Percentiles rank a stretch among this genome's conserved stretches.
Evolutionary conservation across 1,140 invertebrate species (phyloP).

Genomic region (Hestina assimilis): DNA sequence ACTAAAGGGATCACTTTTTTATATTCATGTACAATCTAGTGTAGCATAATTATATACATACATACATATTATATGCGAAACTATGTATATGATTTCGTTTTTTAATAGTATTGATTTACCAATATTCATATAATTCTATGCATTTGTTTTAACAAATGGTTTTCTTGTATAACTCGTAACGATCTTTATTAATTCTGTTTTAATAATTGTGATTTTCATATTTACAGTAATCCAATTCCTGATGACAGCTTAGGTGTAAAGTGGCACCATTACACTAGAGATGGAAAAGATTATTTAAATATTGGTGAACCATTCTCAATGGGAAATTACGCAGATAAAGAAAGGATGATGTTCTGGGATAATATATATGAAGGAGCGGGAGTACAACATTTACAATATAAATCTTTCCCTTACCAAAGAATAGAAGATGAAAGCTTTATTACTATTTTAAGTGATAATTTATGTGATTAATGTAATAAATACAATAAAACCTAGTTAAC

Average conservation of each 20-base stretch:
- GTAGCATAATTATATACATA: too few species aligned
- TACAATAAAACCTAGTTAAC: too few species aligned
- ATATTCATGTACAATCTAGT: too few species aligned
- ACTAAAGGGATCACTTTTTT: too few species aligned
- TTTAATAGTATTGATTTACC: too few species aligned
- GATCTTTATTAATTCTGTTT: neutral
- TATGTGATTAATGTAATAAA: neutral
- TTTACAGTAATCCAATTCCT: conserved; percentile 46
- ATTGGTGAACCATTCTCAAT: conserved; percentile 9
- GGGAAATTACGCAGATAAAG: conserved; percentile 33
- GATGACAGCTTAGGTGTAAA: conserved; percentile 24
- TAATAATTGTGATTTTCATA: too few species aligned
- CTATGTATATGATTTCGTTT: too few species aligned
- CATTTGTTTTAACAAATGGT: too few species aligned
- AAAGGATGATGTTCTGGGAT: conserved; percentile 54
- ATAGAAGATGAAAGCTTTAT: neutral
- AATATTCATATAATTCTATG: too few species aligned
- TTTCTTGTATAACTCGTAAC: neutral
- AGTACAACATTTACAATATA: conserved; percentile 31
- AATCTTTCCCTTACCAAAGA: neutral
- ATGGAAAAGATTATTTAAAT: neutral
- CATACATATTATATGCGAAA: too few species aligned
- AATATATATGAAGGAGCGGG: conserved; percentile 48
- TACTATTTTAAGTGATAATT: neutral
- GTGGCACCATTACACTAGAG: conserved; percentile 40